Base-by-base conservation (phyloP, 2,113 vertebrate species). In the Monarcha castaneiventris region DNA sequence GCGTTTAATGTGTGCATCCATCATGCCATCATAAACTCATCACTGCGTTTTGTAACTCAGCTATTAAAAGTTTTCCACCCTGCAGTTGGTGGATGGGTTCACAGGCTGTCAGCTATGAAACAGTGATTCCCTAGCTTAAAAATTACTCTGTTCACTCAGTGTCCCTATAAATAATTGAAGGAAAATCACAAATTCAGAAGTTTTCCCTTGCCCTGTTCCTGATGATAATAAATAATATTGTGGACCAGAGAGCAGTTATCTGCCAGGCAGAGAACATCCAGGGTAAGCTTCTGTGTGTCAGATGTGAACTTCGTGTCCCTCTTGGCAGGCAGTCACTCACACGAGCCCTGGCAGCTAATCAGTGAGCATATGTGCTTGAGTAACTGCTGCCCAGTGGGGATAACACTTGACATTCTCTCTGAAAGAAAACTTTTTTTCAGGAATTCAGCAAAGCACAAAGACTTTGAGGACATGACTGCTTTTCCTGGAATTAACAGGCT, bases 401-500 rank as follows among this genome's bases (percentile, higher is more conserved):
- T 43, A 86, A 37, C 0, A 9, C 67, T 80, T 84, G 63, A 67
- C 16, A 44, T 86, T 78, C 48, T 87, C 68, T 77, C 76, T 67
- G 72, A 84, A 96, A 87, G 39, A 59, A 19, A 89, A 74, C 32
- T 51, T 80, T 81, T 94, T 91, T 87, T 89, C 62, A 83, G 71
- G 49, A 79, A 90, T 93, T 93, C 82, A 76, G n/a, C 30, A 94
- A 80, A 80, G 59, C 85, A 88, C 5, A 2, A 76, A 66, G 63
- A 54, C 61, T 94, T 85, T 73, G 85, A 94, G 59, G 85, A 49
- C 46, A 25, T 62, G 62, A 22, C n/a, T 93, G 63, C 46, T 76
- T 83, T 93, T 95, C 85, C 59, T 94, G 88, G 71, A 83, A 69
- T 79, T 72, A 87, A 44, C 41, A 72, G 85, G 43, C 64, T 81